A percentile compares a stretch with the other conserved stretches of the same genome.
phyloP scores from a whole-genome alignment of 2,113 vertebrate genomes.

The Ivindomyrus marchei region DNA sequence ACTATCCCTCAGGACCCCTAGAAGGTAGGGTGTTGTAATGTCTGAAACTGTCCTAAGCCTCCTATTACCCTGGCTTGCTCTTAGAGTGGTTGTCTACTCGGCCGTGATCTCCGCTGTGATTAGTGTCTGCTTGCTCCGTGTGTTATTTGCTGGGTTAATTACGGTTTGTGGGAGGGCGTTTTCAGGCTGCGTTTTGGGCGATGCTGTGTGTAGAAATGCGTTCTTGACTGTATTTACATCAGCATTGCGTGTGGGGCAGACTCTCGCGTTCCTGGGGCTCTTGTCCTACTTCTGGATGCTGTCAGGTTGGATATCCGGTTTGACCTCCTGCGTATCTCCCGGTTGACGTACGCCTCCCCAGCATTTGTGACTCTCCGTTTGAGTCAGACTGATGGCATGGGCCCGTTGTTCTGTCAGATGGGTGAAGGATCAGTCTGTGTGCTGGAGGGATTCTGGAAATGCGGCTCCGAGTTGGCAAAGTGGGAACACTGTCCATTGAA shows the following conservation, averaged over 20 bases:
- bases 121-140: background rate
- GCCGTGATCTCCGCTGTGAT: background rate
- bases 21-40: slow-evolving; percentile 1
- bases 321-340: background rate
- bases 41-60: background rate
- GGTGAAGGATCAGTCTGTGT: background rate
- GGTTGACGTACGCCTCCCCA: background rate
- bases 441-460: background rate
- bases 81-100: background rate
- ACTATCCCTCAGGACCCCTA: background rate
- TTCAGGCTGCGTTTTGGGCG: background rate
- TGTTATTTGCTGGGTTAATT: background rate
- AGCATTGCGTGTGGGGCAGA: background rate
- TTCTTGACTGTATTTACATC: background rate
- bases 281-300: background rate
- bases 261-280: background rate
- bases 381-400: background rate
- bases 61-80: background rate
- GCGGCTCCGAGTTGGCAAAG: background rate
- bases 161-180: background rate
- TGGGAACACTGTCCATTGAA: background rate
- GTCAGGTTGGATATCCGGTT: background rate
- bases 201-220: background rate
- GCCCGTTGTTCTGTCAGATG: background rate
- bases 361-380: background rate